A percentile compares a stretch with the other conserved stretches of the same genome.
Evolutionary conservation across 1,140 invertebrate species (phyloP).

Genomic region (Mactra quadrangularis): DNA sequence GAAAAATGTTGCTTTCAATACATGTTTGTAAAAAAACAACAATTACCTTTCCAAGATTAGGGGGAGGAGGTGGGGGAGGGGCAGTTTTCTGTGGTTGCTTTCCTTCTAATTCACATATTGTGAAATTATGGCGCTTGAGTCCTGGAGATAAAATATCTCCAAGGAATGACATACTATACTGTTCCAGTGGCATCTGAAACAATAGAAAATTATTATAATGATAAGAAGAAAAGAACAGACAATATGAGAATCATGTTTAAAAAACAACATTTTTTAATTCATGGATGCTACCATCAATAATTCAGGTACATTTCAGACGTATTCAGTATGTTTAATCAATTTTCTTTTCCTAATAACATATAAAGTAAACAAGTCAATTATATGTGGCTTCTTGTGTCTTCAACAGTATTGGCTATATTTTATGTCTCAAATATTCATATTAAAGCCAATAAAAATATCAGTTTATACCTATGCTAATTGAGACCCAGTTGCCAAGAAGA

Average conservation of each 20-base stretch:
- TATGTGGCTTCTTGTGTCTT: no score
- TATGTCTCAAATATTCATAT: no score
- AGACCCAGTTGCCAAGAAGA: no score
- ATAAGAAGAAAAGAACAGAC: neutral
- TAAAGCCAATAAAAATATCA: no score
- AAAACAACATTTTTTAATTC: neutral
- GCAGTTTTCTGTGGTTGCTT: constrained; percentile 70
- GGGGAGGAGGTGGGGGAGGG: constrained; percentile 59
- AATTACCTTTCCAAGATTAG: constrained; percentile 22
- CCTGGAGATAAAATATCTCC: constrained; percentile 65
- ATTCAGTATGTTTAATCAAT: no score
- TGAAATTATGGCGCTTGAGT: constrained; percentile 75
- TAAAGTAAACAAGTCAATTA: no score
- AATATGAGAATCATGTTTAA: neutral
- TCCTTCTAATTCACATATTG: constrained; percentile 77
- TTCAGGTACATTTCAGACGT: no score
- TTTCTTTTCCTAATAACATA: no score
- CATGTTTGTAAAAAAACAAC: no score
- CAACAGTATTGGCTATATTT: no score
- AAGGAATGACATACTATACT: constrained; percentile 62
- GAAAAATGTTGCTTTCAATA: no score
- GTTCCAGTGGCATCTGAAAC: constrained; percentile 66
- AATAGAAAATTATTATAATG: constrained; percentile 20
- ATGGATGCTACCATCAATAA: neutral
- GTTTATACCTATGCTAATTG: no score